These are phyloP conservation scores for Cyclargus thomasi DNA, from an alignment of 1,140 invertebrate genomes.

Conservation along the genomic window DNA sequence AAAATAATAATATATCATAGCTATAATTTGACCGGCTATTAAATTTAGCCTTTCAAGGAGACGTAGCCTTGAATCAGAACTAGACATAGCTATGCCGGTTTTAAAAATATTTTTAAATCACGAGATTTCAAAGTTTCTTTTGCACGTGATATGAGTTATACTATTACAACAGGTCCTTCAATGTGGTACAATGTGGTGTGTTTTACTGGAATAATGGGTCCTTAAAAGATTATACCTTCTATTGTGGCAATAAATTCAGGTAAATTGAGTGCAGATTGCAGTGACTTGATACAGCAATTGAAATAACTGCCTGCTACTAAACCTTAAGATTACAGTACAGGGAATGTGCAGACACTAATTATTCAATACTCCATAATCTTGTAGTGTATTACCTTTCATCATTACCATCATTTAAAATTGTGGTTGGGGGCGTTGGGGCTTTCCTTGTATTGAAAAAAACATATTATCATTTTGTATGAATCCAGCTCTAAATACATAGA, in stretches of 20 bases:
- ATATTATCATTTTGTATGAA: no score
- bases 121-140: no score
- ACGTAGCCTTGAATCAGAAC: background rate
- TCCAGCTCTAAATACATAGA: no score
- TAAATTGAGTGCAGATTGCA: background rate
- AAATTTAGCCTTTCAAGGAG: background rate
- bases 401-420: background rate
- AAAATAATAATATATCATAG: background rate
- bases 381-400: background rate
- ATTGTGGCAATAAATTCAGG: background rate
- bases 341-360: background rate
- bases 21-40: background rate
- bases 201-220: no score
- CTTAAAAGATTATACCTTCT: background rate
- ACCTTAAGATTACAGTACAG: background rate
- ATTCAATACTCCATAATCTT: background rate
- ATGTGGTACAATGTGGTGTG: no score
- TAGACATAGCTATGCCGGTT: background rate
- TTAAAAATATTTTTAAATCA: background rate
- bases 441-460: no score
- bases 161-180: no score
- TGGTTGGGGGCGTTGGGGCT: no score
- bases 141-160: no score
- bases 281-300: background rate
- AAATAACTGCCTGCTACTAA: background rate